Conservation (phyloP, 2,797 vertebrate species). For the Phoeniculus purpureus region DNA sequence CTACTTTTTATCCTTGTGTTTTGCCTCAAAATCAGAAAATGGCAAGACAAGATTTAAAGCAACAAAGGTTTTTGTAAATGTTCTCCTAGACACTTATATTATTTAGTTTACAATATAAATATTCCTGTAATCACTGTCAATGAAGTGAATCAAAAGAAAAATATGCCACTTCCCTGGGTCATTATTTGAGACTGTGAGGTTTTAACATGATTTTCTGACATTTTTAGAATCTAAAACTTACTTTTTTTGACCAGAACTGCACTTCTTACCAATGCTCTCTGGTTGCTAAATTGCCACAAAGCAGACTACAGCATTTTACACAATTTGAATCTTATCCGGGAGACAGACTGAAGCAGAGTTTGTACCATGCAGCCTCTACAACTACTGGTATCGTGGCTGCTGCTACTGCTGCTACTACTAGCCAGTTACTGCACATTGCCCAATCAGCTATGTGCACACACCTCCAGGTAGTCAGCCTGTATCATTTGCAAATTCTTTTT, state of each 20-base stretch:
- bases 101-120: neutral
- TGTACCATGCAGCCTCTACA: neutral
- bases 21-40: neutral
- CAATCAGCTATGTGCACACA: too few species aligned
- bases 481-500: neutral
- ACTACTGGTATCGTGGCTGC: too few species aligned
- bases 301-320: neutral
- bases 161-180: neutral
- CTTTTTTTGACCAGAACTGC: neutral
- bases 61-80: neutral
- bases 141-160: neutral
- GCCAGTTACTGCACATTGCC: too few species aligned
- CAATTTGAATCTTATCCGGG: neutral
- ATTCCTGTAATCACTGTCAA: neutral
- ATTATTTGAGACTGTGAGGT: neutral
- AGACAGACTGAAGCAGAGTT: neutral
- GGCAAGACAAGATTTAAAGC: neutral
- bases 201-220: neutral
- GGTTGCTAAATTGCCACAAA: neutral
- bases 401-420: too few species aligned
- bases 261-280: neutral
- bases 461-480: neutral
- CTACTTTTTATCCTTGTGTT: neutral
- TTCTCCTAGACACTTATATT: neutral
- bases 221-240: neutral